Conservation (phyloP, 1,140 invertebrate species). For the Trypoxylus dichotomus region DNA sequence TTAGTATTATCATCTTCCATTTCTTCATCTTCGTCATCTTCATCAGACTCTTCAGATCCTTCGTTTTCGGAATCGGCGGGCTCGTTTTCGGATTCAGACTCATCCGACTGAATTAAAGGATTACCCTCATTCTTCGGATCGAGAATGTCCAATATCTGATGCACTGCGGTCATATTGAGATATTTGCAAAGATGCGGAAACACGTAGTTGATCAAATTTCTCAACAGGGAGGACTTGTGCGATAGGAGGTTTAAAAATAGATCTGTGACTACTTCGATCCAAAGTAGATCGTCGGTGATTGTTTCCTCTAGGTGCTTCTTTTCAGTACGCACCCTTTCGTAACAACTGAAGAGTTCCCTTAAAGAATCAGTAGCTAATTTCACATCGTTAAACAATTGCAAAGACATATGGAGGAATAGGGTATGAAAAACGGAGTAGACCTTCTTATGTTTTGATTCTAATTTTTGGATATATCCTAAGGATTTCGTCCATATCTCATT, state of each 20-base stretch:
- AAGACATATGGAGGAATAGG: constrained; percentile 68
- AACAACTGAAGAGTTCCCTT: constrained; percentile 69
- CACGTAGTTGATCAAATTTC: constrained; percentile 69
- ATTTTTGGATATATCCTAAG: constrained; percentile 56
- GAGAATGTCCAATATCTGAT: constrained; percentile 73
- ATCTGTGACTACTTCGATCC: constrained; percentile 80
- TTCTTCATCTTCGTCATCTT: constrained; percentile 53
- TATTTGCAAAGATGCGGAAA: constrained; percentile 73
- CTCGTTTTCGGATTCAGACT: constrained; percentile 47
- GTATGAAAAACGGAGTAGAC: constrained; percentile 62
- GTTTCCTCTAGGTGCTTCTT: constrained; percentile 50
- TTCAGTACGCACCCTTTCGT: constrained; percentile 61
- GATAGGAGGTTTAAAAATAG: constrained; percentile 73
- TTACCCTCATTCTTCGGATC: constrained; percentile 62
- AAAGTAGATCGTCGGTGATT: constrained; percentile 64
- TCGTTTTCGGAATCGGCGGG: constrained; percentile 56
- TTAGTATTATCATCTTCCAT: constrained; percentile 55
- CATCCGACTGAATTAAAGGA: constrained; percentile 55
- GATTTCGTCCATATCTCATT: constrained; percentile 65
- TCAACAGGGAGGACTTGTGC: constrained; percentile 66
- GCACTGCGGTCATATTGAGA: constrained; percentile 66
- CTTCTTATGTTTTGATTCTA: constrained; percentile 48
- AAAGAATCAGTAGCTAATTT: constrained; percentile 68
- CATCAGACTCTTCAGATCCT: constrained; percentile 40
- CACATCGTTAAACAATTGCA: constrained; percentile 70